Evolutionary conservation across 2,888 invertebrate genomes (phyloP).

Genomic region (Rhamphomyia laevipes): DNA sequence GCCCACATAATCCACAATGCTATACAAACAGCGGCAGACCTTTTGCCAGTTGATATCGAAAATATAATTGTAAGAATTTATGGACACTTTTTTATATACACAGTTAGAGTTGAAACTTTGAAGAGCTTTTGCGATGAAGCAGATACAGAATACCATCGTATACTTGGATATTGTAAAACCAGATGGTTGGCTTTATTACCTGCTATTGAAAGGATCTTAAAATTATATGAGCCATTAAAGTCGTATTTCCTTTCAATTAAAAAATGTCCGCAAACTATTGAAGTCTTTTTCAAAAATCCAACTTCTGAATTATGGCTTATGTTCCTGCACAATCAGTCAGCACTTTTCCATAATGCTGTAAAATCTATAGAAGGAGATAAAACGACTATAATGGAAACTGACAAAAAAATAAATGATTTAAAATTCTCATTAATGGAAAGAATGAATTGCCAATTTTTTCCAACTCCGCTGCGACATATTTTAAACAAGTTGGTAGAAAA

Average conservation of each 20-base stretch:
- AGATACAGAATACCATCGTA: constrained; percentile 5
- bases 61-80: constrained; percentile 5
- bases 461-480: not conserved
- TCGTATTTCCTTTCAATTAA: constrained; percentile 1
- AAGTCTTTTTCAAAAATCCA: constrained; percentile 1
- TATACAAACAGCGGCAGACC: constrained; percentile 10
- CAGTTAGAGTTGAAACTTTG: constrained; percentile 8
- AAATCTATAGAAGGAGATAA: not conserved
- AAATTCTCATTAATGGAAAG: not conserved
- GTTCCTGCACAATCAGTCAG: constrained; percentile 1
- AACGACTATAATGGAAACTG: not conserved
- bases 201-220: constrained; percentile 2
- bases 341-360: not conserved
- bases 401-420: not conserved
- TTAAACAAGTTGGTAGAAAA: not conserved
- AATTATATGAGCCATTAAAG: constrained; percentile 6
- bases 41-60: constrained; percentile 8
- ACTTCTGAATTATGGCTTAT: not conserved
- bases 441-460: not conserved
- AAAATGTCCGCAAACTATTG: not conserved
- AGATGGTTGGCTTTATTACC: constrained; percentile 9
- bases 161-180: constrained; percentile 8
- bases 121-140: constrained; percentile 6
- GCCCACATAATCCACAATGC: constrained; percentile 10
- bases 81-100: constrained; percentile 7